Evolutionary conservation across 2,797 vertebrate species (phyloP), one percentile per base, ranked within the genome.

Genomic region (Rhodeus uyekii): DNA sequence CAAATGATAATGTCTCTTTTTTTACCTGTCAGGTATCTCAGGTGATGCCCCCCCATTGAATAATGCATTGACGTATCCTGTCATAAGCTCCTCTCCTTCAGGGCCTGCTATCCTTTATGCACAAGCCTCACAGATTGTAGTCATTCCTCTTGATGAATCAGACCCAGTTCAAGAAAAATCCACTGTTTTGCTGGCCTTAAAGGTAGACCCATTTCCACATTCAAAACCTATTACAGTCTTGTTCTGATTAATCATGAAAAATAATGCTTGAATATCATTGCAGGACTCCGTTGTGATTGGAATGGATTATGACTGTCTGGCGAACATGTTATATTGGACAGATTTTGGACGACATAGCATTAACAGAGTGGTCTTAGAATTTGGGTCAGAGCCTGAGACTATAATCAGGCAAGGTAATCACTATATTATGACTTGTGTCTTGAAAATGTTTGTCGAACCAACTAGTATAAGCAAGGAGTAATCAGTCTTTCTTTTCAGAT

Each of bases 251-350:
- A 60, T 58, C 9, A 10, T 27, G 10, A 27, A 39, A 29, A 42
- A 75, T 27, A 22, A 60, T 67, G 72, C 24, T 8, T 73, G 32
- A 16, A 27, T 22, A 53, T 53, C 24, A 36, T 78, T 74, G 16
- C 64, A 84, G 83, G 83, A 80, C 29, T 80, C 78, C 1, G 71
- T 98, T 89, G 92, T 98, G 88, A 96, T 98, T 22, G 97, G 95
- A 18, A 92, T 99, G 87, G 96, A 96, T 75, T 98, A 95, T 1
- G 97, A 98, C 91, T 98, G 97, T 2, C 90, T 94, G 69, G 97
- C 98, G 77, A 96, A 97, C 89, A 94, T 96, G 94, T 93, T 98
- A 73, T 99, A 98, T 88, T 99, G 97, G 97, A 98, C 96, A 0
- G 97, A 99, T 84, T 97, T 99, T 90, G 95, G 95, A 0, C 94